Base-by-base conservation (phyloP, 2,113 vertebrate species). In the Nycticorax nycticorax region DNA sequence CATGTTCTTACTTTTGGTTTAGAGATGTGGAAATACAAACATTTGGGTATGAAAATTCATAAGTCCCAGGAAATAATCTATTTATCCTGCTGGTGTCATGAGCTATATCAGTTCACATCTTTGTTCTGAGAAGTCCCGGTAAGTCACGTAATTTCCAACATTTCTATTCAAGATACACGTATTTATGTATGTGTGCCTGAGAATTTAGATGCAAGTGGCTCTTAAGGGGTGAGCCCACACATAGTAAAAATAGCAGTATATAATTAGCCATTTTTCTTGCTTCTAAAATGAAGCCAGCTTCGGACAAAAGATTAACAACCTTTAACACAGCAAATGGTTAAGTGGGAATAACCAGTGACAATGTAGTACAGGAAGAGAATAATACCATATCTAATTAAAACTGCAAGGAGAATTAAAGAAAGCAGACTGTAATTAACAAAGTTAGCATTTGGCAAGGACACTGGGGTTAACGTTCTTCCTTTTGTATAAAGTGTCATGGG, bases 361-460 rank as follows among this genome's bases (percentile, higher is more conserved):
- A n/a, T 82, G 77, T 33, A 48, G 48, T 72, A 68, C 50, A 90
- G 76, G 59, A 95, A 92, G 30, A 91, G 68, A 91, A 97, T 88
- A 97, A 87, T 91, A 89, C 67, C 23, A 77, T 85, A 59, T 90
- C 92, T 91, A 88, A 96, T 94, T 90, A 95, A 95, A 95, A 89
- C 55, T 77, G 47, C 86, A 88, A 92, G 77, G 35, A 96, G 73
- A 77, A 88, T 93, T 91, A 93, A 93, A 90, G 85, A 95, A 95
- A 93, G 85, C 53, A 91, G 73, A 79, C 88, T 82, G 48, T 95
- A 96, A 96, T 92, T 96, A 94, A 85, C 3, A 0, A 87, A 95
- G 85, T 94, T 95, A 94, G 78, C 60, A 47, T 95, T 94, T 86
- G 86, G 82, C 88, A 97, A 95, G 94, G 74, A 96, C 93, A 85